phyloP scores from a whole-genome alignment of 2,888 invertebrate genomes.

The Sycophila texana region DNA sequence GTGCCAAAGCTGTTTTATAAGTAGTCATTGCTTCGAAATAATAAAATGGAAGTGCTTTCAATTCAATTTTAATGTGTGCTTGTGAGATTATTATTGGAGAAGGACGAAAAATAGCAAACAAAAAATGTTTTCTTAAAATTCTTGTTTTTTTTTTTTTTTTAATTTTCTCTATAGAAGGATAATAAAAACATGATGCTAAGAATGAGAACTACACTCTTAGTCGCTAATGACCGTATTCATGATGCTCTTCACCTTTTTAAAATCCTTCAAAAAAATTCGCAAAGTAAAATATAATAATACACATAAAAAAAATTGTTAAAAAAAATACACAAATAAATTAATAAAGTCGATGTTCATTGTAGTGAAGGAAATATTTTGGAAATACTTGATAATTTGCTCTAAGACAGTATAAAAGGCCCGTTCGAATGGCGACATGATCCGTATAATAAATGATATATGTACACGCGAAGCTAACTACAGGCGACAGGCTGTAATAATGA shows the following conservation, averaged over 20 bases:
- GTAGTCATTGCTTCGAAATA: constrained; percentile 16
- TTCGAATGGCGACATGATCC: constrained; percentile 30
- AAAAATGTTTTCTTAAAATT: not conserved
- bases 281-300: too few relatives aligned
- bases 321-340: too few relatives aligned
- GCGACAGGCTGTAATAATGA: constrained; percentile 78
- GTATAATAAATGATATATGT: constrained; percentile 20
- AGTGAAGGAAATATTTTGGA: too few relatives aligned
- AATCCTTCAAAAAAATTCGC: too few relatives aligned
- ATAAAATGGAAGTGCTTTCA: constrained; percentile 18
- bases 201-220: not conserved
- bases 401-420: not conserved
- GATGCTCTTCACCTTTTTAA: too few relatives aligned
- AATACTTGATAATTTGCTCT: too few relatives aligned
- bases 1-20: constrained; percentile 32
- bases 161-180: not conserved
- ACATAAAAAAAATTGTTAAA: too few relatives aligned
- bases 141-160: not conserved
- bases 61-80: constrained; percentile 1
- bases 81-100: constrained; percentile 27
- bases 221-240: too few relatives aligned
- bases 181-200: not conserved
- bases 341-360: too few relatives aligned
- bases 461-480: constrained; percentile 78
- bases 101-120: not conserved